Percentiles rank a stretch among this genome's conserved stretches.
Conservation (phyloP, 2,888 invertebrate genomes). For the Ferrisia virgata region DNA sequence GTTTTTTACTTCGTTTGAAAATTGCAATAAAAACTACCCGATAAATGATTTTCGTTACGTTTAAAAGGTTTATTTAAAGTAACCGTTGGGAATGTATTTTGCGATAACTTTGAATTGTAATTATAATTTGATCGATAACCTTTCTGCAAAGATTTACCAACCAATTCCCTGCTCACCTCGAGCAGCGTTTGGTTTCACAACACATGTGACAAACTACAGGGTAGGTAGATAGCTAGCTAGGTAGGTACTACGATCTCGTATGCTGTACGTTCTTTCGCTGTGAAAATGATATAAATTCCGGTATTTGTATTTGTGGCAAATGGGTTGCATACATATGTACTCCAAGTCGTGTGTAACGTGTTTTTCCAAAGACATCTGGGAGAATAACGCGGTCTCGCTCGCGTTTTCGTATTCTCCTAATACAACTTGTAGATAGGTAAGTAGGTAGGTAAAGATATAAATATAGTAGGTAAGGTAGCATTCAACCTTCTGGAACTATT, state of each 20-base stretch:
- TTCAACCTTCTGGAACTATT: neutral
- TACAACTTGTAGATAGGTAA: neutral
- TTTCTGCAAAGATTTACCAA: neutral
- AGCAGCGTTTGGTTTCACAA: neutral
- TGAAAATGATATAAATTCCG: neutral
- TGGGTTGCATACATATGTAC: neutral
- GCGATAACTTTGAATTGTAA: neutral
- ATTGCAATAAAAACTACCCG: neutral
- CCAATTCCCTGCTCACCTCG: neutral
- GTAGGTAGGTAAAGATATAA: neutral
- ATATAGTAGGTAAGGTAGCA: too few species aligned
- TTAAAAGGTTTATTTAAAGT: neutral
- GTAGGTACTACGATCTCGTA: neutral
- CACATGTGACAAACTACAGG: neutral
- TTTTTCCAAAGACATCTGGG: constrained; percentile 9
- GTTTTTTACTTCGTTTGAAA: neutral
- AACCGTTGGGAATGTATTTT: neutral
- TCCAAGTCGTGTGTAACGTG: neutral
- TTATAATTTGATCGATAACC: neutral
- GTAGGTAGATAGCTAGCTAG: neutral
- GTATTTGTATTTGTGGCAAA: neutral
- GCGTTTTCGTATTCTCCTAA: neutral
- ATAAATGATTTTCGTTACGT: neutral
- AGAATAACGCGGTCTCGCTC: neutral
- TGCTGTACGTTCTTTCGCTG: neutral